phyloP scores from a whole-genome alignment of 35 echinoderm and acorn worm genomes.

The Amphiura filiformis region DNA sequence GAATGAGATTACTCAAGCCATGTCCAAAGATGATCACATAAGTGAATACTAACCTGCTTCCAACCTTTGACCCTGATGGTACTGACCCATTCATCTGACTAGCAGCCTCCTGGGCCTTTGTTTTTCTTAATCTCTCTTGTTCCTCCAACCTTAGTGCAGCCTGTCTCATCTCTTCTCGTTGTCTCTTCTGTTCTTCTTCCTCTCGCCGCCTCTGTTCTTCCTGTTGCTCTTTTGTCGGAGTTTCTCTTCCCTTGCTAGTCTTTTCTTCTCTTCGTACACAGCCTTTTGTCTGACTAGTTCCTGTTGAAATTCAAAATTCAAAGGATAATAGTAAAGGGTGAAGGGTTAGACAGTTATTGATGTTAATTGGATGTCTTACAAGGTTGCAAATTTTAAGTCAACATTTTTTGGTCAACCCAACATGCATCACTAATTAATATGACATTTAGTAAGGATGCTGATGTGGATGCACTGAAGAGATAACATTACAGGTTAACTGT shows the following conservation, averaged over 20 bases:
- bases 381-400: too few species aligned
- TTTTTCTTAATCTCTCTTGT: slow-evolving; percentile 15
- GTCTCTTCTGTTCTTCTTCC: slow-evolving; percentile 45
- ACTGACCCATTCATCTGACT: slow-evolving; percentile 2
- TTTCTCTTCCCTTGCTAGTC: slow-evolving; percentile 66
- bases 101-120: not conserved
- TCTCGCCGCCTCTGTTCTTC: slow-evolving; percentile 32
- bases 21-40: too few species aligned
- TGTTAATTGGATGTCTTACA: too few species aligned
- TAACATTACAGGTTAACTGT: too few species aligned
- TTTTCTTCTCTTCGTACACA: slow-evolving; percentile 79
- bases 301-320: slow-evolving; percentile 29
- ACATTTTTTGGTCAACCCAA: too few species aligned
- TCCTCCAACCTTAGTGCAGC: slow-evolving; percentile 13
- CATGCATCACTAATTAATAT: too few species aligned
- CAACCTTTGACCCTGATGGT: not conserved
- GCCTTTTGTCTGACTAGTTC: slow-evolving; percentile 67
- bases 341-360: too few species aligned
- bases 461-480: too few species aligned
- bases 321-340: too few species aligned
- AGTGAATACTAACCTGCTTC: not conserved
- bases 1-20: too few species aligned
- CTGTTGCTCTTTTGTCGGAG: slow-evolving; percentile 47
- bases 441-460: too few species aligned
- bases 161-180: slow-evolving; percentile 14